These are phyloP conservation scores for Akabosia matsudoensis DNA, from an alignment of 1,140 invertebrate genomes.

Conservation along the genomic window DNA sequence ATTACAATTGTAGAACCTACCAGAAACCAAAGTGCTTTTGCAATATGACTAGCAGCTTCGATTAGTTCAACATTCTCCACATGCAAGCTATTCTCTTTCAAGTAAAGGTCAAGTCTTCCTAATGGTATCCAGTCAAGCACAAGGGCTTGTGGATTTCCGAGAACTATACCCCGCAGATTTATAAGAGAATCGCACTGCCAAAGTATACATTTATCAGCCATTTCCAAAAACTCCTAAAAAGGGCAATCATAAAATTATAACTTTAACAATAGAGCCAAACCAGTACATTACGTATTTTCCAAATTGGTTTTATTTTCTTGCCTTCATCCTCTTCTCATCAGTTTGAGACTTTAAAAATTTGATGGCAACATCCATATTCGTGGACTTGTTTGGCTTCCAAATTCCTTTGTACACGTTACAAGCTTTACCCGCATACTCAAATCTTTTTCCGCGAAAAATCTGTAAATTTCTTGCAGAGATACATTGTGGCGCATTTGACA, in stretches of 20 bases:
- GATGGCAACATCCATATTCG: conserved; percentile 69
- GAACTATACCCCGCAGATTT: conserved; percentile 68
- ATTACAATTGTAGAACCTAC: conserved; percentile 32
- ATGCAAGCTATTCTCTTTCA: conserved; percentile 34
- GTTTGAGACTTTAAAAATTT: conserved; percentile 68
- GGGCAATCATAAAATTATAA: conserved; percentile 45
- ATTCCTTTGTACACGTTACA: conserved; percentile 64
- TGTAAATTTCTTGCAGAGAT: conserved; percentile 63
- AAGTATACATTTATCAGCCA: conserved; percentile 70
- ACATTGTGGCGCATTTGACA: conserved; percentile 56
- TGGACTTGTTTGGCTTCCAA: conserved; percentile 65
- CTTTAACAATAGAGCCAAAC: too few relatives aligned
- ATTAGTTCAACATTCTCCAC: conserved; percentile 70
- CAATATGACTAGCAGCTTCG: conserved; percentile 54
- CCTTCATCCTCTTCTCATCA: conserved; percentile 58
- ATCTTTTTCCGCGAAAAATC: conserved; percentile 62
- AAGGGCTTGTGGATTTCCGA: conserved; percentile 70
- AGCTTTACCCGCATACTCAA: conserved; percentile 59
- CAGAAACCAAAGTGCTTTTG: conserved; percentile 46
- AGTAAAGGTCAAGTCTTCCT: conserved; percentile 72
- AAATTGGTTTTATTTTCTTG: conserved; percentile 47
- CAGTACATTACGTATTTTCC: neutral
- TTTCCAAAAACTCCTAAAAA: conserved; percentile 67
- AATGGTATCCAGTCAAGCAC: conserved; percentile 73
- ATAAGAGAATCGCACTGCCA: conserved; percentile 70